Base-by-base conservation (phyloP, 2,888 invertebrate species). In the Unio pictorum region DNA sequence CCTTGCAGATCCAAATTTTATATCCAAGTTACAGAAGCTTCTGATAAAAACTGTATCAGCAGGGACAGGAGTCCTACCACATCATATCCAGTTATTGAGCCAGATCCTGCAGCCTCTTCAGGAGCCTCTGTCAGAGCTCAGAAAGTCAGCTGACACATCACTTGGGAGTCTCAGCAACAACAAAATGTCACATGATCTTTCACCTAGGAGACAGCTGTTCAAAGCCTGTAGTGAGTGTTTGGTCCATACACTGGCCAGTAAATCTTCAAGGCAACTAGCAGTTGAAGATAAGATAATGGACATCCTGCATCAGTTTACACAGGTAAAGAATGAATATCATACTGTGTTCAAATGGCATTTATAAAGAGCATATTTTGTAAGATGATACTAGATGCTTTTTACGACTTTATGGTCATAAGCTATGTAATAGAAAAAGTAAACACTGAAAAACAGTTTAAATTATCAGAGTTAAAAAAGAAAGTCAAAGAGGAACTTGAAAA, bases 1-100 rank as follows among this genome's bases (percentile, higher is more conserved):
- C 45, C 45, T 66, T 67, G 54, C 68, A 74, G 74, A 66, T 26
- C 64, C 67, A n/a, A 74, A 72, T 34, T 18, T 64, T 28, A 20
- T 63, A 0, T 18, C 56, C 18, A 69, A 72, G 34, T 54, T 72
- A 55, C 58, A 66, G 62, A 71, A 67, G 54, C 67, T 55, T 18
- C 30, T 76, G 7, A 11, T 57, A 7, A 26, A 55, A 18, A 61
- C 68, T 34, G 28, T 73, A 23, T 63, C 62, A 26, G 55, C 54
- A 0, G 64, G 63, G 26, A n/a, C 45, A 55, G 57, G 57, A 28
- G 56, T 68, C 30, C 30, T 60, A 61, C 23, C 18, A n/a, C 70
- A 66, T 55, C 70, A 74, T 67, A 63, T 74, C 45, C 60, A 69
- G 28, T 57, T 74, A 15, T 23, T 74, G 6, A 54, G 59, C 26